Evolutionary conservation across 1,140 invertebrate genomes (phyloP).

Genomic region (Drosophila fuyamai): DNA sequence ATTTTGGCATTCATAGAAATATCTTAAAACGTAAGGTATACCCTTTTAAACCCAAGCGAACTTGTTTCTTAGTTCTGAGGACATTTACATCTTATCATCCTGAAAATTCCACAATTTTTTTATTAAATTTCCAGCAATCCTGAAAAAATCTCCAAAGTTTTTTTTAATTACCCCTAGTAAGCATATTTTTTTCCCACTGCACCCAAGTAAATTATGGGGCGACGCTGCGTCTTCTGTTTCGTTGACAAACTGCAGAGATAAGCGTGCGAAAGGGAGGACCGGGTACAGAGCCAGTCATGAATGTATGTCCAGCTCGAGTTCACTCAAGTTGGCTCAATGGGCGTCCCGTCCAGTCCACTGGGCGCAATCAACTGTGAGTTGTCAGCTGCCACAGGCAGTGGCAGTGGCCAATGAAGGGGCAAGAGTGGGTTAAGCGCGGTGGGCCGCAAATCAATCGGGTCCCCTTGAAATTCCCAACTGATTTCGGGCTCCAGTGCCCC

Average conservation of each 20-base stretch:
- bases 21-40: too few relatives aligned
- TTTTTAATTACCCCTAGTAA: too few relatives aligned
- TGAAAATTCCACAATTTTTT: too few relatives aligned
- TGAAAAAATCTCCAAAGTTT: too few relatives aligned
- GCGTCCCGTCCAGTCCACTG: conserved; percentile 37
- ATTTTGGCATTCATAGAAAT: too few relatives aligned
- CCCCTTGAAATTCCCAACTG: conserved; percentile 35
- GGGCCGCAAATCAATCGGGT: conserved; percentile 58
- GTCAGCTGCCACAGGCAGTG: conserved; percentile 40
- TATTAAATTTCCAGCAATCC: too few relatives aligned
- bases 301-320: conserved; percentile 32
- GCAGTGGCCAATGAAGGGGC: neutral
- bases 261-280: conserved; percentile 27
- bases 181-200: conserved; percentile 19
- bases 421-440: conserved; percentile 3
- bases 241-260: conserved; percentile 62
- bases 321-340: conserved; percentile 34
- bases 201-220: conserved; percentile 50
- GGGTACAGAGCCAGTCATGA: conserved; percentile 46
- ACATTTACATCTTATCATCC: too few relatives aligned
- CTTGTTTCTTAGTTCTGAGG: too few relatives aligned
- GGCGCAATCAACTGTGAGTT: conserved; percentile 67
- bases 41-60: too few relatives aligned
- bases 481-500: conserved; percentile 11
- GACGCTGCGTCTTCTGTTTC: conserved; percentile 39